A percentile compares a stretch with the other conserved stretches of the same genome.
Conservation (phyloP, 2,888 invertebrate species). For the Diplolepis rosae region DNA sequence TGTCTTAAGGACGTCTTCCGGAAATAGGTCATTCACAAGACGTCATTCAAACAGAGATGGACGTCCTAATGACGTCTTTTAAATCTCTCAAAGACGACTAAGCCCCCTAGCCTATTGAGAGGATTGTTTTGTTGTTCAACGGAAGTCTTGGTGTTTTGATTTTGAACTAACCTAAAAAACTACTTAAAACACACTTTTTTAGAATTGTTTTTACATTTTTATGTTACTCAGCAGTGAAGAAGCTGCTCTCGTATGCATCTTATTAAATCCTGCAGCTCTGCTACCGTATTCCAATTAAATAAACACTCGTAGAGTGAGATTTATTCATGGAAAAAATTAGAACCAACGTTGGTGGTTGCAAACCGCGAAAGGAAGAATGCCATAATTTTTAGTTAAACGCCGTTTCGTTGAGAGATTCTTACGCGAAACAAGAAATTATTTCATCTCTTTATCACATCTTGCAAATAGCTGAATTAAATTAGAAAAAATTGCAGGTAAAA, state of each 20-base stretch:
- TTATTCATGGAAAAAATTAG: conserved; percentile 1
- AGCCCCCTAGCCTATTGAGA: too few species aligned
- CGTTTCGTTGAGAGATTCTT: neutral
- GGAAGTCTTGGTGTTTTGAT: too few species aligned
- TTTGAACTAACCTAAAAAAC: neutral
- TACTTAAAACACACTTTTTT: neutral
- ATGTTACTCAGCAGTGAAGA: neutral
- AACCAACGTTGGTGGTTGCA: neutral
- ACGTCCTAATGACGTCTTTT: too few species aligned
- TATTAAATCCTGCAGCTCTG: neutral
- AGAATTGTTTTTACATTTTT: neutral
- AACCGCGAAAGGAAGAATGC: neutral
- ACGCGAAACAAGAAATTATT: neutral
- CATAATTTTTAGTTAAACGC: conserved; percentile 6
- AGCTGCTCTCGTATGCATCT: neutral
- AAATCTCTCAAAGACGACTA: too few species aligned
- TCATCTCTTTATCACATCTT: neutral
- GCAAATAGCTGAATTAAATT: neutral
- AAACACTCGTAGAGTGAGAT: conserved; percentile 13
- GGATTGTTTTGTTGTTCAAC: too few species aligned
- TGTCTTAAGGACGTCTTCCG: too few species aligned
- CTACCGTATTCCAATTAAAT: conserved; percentile 10
- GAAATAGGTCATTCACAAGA: too few species aligned
- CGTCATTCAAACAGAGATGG: too few species aligned
- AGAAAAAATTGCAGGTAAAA: neutral